Evolutionary conservation across 2,113 vertebrate genomes (phyloP), one percentile per base, ranked within the genome.

Genomic region (Danionella cerebrum): DNA sequence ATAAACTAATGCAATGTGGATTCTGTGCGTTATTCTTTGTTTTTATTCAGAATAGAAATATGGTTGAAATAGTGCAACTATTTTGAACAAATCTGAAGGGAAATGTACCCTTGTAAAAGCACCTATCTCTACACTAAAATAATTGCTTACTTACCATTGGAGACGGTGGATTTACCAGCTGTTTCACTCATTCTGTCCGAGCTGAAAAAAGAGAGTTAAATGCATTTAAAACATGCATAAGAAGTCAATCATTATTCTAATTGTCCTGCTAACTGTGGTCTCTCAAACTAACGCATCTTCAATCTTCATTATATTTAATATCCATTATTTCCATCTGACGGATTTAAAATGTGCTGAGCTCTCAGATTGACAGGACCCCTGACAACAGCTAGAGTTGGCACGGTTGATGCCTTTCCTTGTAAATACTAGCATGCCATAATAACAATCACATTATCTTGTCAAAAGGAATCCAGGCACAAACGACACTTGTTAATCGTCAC

Each of bases 121-220:
- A 14, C 3, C 14, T 44, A 44, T 18, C n/a, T 18, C 21, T 13
- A 48, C 21, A 12, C 35, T 11, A 31, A 10, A 44, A 27, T 14
- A 33, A 22, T 9, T 24, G 44, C 13, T 55, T 39, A 33, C 74
- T 81, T 70, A 89, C 88, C 86, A 50, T 84, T 84, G 29, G 78
- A 67, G 33, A 53, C 69, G 12, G 74, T 78, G 54, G 82, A 76
- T 79, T 84, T 84, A 45, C 75, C 69, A 29, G 80, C 75, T 63
- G 79, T 47, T 24, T 86, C 84, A 3, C 87, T 83, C 88, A 90
- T 90, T 25, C 63, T 72, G 68, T 67, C 41, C 65, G 55, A 39
- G 55, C 62, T 74, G 67, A 69, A 55, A 66, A 76, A 73, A 76
- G 48, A 76, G 72, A 82, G 74, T 77, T 2, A 6, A 25, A n/a